These are phyloP conservation scores for Drosophila suboccidentalis DNA, from an alignment of 2,888 invertebrate genomes.

Conservation along the genomic window DNA sequence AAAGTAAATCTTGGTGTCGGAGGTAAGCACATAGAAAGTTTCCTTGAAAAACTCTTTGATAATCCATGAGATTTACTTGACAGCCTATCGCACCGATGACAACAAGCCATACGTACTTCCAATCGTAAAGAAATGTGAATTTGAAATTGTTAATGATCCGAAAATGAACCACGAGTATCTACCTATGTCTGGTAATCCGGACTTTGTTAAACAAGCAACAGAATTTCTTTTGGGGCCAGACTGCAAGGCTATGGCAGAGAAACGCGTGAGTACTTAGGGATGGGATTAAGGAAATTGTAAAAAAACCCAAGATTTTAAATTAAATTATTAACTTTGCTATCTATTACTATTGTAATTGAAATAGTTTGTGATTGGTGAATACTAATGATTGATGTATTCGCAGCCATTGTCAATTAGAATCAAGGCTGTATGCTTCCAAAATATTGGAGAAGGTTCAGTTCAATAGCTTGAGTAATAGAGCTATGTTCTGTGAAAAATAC, in stretches of 20 bases:
- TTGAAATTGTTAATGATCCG: constrained; percentile 11
- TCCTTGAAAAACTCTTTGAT: background rate
- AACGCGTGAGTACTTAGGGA: constrained; percentile 21
- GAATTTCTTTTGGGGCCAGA: constrained; percentile 35
- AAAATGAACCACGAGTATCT: constrained; percentile 40
- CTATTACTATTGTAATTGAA: too few species aligned
- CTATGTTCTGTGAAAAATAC: too few species aligned
- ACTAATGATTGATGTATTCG: too few species aligned
- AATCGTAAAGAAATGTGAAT: constrained; percentile 28
- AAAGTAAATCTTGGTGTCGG: constrained; percentile 45
- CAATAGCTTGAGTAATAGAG: too few species aligned
- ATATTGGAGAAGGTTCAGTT: too few species aligned
- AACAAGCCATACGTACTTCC: constrained; percentile 32
- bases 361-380: too few species aligned
- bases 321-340: too few species aligned
- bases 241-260: constrained; percentile 19
- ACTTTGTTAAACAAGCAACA: constrained; percentile 19
- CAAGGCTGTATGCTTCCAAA: too few species aligned
- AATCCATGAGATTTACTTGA: background rate
- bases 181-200: constrained; percentile 32
- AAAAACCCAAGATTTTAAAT: too few species aligned
- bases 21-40: constrained; percentile 12
- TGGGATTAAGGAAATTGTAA: too few species aligned
- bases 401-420: too few species aligned
- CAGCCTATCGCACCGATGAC: constrained; percentile 41